Percentiles rank a stretch among this genome's conserved stretches.
Conservation (phyloP, 2,113 vertebrate genomes). For the Uria aalge region DNA sequence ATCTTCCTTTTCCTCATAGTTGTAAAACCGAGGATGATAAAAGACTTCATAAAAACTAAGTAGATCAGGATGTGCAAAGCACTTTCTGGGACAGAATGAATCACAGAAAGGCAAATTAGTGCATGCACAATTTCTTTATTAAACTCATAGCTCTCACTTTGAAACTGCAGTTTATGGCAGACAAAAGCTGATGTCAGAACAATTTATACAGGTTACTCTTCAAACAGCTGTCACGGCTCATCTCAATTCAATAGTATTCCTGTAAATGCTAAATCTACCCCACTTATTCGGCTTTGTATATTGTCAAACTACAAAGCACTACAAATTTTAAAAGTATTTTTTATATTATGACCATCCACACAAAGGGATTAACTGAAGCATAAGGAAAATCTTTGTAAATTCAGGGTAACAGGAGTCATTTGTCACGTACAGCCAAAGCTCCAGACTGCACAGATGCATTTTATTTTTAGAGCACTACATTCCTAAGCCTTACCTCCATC, state of each 20-base stretch:
- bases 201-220: background rate
- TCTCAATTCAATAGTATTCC: background rate
- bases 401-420: background rate
- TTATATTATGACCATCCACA: background rate
- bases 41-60: background rate
- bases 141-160: background rate
- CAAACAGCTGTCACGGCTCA: background rate
- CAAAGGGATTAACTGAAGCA: background rate
- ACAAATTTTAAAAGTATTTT: background rate
- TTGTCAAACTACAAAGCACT: background rate
- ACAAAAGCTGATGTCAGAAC: background rate
- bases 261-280: background rate
- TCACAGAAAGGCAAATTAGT: background rate
- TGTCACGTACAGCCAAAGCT: background rate
- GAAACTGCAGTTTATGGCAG: background rate
- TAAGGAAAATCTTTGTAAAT: background rate
- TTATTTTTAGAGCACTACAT: constrained; percentile 11
- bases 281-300: background rate
- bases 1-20: background rate
- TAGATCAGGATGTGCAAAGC: background rate
- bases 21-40: background rate
- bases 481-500: background rate
- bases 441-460: background rate
- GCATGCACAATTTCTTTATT: background rate
- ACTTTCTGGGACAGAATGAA: background rate